Evolutionary conservation across 2,113 vertebrate species (phyloP), one percentile per base, ranked within the genome.

Genomic region (Platycercus adscitus): DNA sequence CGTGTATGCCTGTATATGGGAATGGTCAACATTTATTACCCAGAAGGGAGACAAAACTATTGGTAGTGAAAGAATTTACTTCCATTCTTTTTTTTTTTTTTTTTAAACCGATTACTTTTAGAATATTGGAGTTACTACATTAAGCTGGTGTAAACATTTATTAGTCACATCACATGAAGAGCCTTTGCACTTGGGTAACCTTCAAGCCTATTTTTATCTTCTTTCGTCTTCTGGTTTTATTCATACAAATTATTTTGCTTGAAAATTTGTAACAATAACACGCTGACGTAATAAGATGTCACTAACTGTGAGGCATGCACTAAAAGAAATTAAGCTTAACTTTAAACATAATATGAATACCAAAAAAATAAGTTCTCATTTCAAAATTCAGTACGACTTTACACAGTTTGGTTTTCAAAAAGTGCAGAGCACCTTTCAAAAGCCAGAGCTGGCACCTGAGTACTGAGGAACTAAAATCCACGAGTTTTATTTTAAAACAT

Each of bases 81-180:
- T 2, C 3, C 17, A 23, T 68, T 63, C 6, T 53, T 61, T 28
- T 10, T 21, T n/a, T 56, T 33, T 63, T 13, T 19, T 12, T 2
- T 31, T 31, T 11, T 44, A 43, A 43, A 16, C 16, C 16, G 58
- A 39, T 88, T 50, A 64, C 15, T 76, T 89, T 60, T 20, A 60
- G 31, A 64, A 84, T 39, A 60, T 7, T 35, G 26, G 55, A 72
- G 18, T 43, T 81, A 66, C 13, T 4, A 55, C 9, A 35, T 44
- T 81, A 75, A 70, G 50, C 11, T 69, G 14, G n/a, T 73, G 47
- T 86, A 97, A 95, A 88, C 88, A 92, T 88, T 90, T 81, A 49
- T 81, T 78, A 93, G 69, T 53, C 46, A 90, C 3, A 28, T 9
- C 70, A 69, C 39, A 83, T 15, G 20, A 97, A 70, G 9, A 60